Evolutionary conservation across 1,140 invertebrate species (phyloP).

Genomic region (Pararge aegeria): DNA sequence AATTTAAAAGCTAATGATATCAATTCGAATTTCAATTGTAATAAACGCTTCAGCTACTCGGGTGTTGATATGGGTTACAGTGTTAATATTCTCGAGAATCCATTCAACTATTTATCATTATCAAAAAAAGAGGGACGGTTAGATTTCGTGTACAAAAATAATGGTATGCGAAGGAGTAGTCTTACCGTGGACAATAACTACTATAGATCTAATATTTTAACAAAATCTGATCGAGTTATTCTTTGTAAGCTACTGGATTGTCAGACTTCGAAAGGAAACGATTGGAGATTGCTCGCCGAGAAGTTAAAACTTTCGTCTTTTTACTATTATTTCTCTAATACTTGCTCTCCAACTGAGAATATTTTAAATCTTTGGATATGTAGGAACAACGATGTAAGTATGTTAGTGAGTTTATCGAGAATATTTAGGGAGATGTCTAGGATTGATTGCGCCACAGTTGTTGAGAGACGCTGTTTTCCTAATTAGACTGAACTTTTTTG

Average conservation of each 20-base stretch:
- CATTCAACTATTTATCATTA: slow-evolving; percentile 73
- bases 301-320: slow-evolving; percentile 95
- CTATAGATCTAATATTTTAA: slow-evolving; percentile 61
- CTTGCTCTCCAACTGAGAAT: slow-evolving; percentile 96
- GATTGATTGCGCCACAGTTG: slow-evolving; percentile 92
- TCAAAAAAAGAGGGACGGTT: slow-evolving; percentile 68
- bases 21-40: slow-evolving; percentile 72
- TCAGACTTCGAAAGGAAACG: slow-evolving; percentile 93
- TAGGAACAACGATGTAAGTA: slow-evolving; percentile 92
- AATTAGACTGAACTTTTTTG: slow-evolving; percentile 44
- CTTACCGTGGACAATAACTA: slow-evolving; percentile 70
- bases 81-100: slow-evolving; percentile 72
- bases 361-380: slow-evolving; percentile 98
- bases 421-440: slow-evolving; percentile 95
- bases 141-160: slow-evolving; percentile 64
- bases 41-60: slow-evolving; percentile 69
- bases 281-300: slow-evolving; percentile 96
- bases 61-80: slow-evolving; percentile 59
- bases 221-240: slow-evolving; percentile 86
- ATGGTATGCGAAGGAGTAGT: slow-evolving; percentile 53
- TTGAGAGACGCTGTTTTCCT: slow-evolving; percentile 84
- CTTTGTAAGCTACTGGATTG: slow-evolving; percentile 94
- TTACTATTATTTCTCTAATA: slow-evolving; percentile 97
- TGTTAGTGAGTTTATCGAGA: slow-evolving; percentile 89
- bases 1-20: slow-evolving; percentile 75